Evolutionary conservation across 2,888 invertebrate species (phyloP).

Genomic region (Opisthograptis luteolata): DNA sequence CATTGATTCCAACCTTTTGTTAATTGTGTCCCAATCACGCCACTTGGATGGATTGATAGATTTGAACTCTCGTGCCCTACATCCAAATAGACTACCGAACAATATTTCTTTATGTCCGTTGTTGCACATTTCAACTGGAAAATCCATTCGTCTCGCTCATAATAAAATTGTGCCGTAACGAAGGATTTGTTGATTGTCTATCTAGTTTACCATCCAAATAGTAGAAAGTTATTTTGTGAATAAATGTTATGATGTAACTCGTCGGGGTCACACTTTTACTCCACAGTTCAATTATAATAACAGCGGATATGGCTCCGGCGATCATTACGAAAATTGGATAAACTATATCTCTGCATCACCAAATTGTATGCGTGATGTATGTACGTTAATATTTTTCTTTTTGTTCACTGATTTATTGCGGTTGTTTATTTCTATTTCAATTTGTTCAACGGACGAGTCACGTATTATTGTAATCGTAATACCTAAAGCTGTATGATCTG

Average conservation of each 20-base stretch:
- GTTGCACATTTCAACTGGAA: conserved; percentile 16
- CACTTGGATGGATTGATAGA: conserved; percentile 25
- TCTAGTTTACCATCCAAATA: conserved; percentile 31
- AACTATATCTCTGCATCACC: conserved; percentile 31
- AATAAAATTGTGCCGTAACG: conserved; percentile 38
- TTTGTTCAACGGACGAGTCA: conserved; percentile 16
- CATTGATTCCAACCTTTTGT: conserved; percentile 46
- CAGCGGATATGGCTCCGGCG: conserved; percentile 47
- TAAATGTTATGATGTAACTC: conserved; percentile 54
- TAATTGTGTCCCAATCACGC: conserved; percentile 48
- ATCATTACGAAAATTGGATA: conserved; percentile 46
- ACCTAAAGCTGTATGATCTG: conserved; percentile 16
- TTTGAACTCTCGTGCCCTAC: conserved; percentile 23
- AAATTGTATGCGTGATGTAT: conserved; percentile 29
- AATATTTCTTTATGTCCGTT: conserved; percentile 13
- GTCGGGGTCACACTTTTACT: conserved; percentile 58
- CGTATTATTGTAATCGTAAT: conserved; percentile 2
- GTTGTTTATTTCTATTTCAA: conserved; percentile 17
- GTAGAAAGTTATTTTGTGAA: conserved; percentile 58
- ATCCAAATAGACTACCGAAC: conserved; percentile 15
- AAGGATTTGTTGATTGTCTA: conserved; percentile 37
- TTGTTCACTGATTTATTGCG: conserved; percentile 13
- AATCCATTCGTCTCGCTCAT: conserved; percentile 36
- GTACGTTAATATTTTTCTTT: conserved; percentile 1
- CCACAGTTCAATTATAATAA: conserved; percentile 57